These are phyloP conservation scores for Ammodytes marinus DNA, from an alignment of 2,113 vertebrate species.

Conservation along the genomic window DNA sequence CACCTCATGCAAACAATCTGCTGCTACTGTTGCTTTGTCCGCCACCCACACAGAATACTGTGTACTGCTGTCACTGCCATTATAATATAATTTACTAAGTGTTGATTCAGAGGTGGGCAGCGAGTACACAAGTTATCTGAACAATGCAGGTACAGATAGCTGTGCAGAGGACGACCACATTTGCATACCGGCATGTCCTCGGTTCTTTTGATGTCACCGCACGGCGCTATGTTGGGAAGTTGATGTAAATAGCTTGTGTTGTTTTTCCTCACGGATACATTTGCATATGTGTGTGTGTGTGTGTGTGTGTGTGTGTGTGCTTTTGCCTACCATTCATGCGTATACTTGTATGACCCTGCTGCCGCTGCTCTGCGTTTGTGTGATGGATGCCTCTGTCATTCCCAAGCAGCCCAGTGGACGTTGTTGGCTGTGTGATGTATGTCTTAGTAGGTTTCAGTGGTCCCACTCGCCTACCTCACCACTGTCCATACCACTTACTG, in stretches of 20 bases:
- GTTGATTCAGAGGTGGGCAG: background rate
- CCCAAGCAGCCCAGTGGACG: slow-evolving; percentile 14
- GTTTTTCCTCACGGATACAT: background rate
- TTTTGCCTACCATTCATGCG: background rate
- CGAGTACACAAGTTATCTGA: slow-evolving; percentile 1
- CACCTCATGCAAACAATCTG: background rate
- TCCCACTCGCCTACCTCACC: slow-evolving; percentile 16
- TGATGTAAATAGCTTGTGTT: background rate
- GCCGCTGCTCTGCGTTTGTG: slow-evolving; percentile 3
- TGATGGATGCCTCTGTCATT: slow-evolving; percentile 35
- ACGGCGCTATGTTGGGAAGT: background rate
- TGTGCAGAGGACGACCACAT: background rate
- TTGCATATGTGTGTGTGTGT: background rate
- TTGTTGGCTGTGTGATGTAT: slow-evolving; percentile 18
- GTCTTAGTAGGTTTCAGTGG: slow-evolving; percentile 1
- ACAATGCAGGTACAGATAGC: slow-evolving; percentile 4
- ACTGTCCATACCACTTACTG: background rate
- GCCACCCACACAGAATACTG: background rate
- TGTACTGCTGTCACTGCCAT: background rate
- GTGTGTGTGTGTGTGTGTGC: background rate
- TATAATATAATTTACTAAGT: background rate
- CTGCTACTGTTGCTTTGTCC: slow-evolving; percentile 14
- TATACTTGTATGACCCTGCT: background rate
- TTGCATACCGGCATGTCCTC: background rate
- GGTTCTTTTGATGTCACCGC: background rate